These are phyloP conservation scores for Cladopsammia gracilis DNA, from an alignment of 64 coral and sea anemone genomes.

Conservation along the genomic window DNA sequence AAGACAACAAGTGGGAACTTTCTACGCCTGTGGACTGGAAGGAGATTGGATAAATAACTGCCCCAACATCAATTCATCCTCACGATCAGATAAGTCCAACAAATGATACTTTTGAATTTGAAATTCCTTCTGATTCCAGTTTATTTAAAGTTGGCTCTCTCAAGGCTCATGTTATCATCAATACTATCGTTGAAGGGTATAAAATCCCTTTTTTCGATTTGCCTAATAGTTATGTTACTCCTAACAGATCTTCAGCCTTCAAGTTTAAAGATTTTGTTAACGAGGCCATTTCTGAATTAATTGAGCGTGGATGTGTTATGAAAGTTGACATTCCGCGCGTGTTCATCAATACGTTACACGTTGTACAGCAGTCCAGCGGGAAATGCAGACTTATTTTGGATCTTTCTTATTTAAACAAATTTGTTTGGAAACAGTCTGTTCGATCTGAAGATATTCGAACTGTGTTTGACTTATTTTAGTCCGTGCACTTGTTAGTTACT, in stretches of 20 bases:
- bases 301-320: conserved; percentile 63
- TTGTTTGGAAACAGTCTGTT: conserved; percentile 75
- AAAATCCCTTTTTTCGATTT: conserved; percentile 74
- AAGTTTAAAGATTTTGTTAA: no score
- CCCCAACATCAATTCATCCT: no score
- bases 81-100: conserved; percentile 73
- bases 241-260: no score
- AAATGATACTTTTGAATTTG: conserved; percentile 66
- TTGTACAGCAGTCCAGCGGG: conserved; percentile 55
- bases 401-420: no score
- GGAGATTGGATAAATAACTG: conserved; percentile 47
- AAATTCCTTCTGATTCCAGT: conserved; percentile 12
- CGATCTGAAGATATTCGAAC: conserved; percentile 76
- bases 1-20: conserved; percentile 16
- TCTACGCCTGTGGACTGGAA: conserved; percentile 47
- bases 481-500: no score
- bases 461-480: no score
- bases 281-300: conserved; percentile 59
- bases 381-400: no score
- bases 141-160: conserved; percentile 69
- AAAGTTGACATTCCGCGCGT: no score
- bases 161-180: no score
- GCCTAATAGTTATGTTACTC: conserved; percentile 34
- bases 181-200: conserved; percentile 68
- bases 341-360: no score